Evolutionary conservation across 2,113 vertebrate genomes (phyloP), one percentile per base, ranked within the genome.

Genomic region (Lepidothrix coronata): DNA sequence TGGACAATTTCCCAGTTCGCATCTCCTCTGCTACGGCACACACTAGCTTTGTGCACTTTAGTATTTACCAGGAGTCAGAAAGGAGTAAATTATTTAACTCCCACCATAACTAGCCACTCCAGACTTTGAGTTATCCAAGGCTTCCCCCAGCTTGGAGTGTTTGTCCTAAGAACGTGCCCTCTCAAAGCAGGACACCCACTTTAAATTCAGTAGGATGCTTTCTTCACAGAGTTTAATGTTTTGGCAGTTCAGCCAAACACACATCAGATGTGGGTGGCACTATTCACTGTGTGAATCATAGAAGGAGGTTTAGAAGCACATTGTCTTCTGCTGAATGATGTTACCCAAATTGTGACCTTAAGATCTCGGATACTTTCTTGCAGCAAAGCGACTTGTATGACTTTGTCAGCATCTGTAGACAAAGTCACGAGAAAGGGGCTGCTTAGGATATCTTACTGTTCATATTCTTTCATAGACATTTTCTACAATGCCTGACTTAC

Each of bases 171-270:
- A 70, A 78, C 4, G 5, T 58, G 76, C 27, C 90, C 61, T 78
- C 73, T 86, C 74, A 82, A 91, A 78, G 68, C 74, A 76, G 74
- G n/a, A 43, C 68, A 88, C 48, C 23, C 72, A 63, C 33, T 65
- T 85, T 44, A 58, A 86, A 93, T 85, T 86, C 75, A 55, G 30
- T 46, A 44, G 48, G 22, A 90, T 89, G 68, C n/a, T 84, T 92
- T 88, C 51, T 86, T 90, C 61, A 55, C 13, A 62, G n/a, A 77
- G 58, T 70, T 81, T 67, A 71, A 73, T 76, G 37, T 91, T 95
- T 96, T 91, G 91, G 68, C 65, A 96, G 73, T 61, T 94, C 71
- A 12, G 11, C 44, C 61, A 77, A 94, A 84, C 37, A 70, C 74
- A 83, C 48, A 84, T 93, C 68, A 95, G 37, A 28, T 65, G 27